Base-by-base conservation (phyloP, 2,113 vertebrate species). In the Turdus rufiventris region DNA sequence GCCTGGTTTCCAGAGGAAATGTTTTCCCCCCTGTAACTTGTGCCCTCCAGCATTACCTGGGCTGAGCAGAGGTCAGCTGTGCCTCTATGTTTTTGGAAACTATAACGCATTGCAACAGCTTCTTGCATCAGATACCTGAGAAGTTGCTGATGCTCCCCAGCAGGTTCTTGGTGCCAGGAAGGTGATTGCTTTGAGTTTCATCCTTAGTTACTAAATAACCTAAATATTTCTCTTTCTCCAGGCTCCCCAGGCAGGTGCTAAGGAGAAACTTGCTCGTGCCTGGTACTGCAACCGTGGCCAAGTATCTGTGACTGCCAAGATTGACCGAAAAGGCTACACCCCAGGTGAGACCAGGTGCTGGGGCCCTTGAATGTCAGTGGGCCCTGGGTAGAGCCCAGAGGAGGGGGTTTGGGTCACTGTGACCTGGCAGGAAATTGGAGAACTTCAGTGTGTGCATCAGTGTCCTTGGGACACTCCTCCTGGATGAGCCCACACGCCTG, bases 301-400 rank as follows among this genome's bases (percentile, higher is more conserved):
- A 29, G 98, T 99, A 62, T 99, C 98, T 3, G 97, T 99, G 9
- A 99, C 98, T 0, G 99, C 99, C 85, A 99, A 99, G 97, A 99
- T 99, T 1, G 98, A 99, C 93, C 98, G 99, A 50, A 99, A 99
- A 94, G 99, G 99, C 71, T 99, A 99, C 97, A 99, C 99, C 3
- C 99, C 99, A 96, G 99, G 99, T 99, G 80, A 97, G 72, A 29
- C 4, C 8, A 29, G 1, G 0, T 26, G 57, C 17, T 9, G 60
- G 61, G n/a, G 29, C 73, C 8, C 10, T 54, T 34, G 26, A 28
- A 8, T 17, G 11, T 68, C 26, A 19, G 11, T 1, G 6, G 66
- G 29, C 13, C 13, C 8, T 21, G 33, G 14, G 7, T 7, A 6
- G 78, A 47, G 21, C 17, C 47, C 17, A 25, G 29, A 0, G 74